Evolutionary conservation across 2,888 invertebrate species (phyloP).

Genomic region (Eupelmus urozonus): DNA sequence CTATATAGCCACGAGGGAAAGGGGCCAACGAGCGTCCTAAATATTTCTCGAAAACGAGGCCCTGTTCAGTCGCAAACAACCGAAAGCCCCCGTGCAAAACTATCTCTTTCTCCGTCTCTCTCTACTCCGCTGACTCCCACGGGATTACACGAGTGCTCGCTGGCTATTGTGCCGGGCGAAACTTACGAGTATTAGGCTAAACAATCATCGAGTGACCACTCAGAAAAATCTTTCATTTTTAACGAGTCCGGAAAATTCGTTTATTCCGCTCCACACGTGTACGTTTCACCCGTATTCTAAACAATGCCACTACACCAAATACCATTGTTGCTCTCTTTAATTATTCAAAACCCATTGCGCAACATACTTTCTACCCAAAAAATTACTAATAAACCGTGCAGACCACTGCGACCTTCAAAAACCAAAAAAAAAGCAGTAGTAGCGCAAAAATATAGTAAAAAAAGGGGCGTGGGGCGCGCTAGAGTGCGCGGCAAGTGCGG

Average conservation of each 20-base stretch:
- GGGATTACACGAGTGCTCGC: conserved; percentile 43
- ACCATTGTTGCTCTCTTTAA: no score
- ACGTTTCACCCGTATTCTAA: no score
- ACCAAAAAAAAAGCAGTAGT: conserved; percentile 48
- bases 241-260: background rate
- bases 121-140: conserved; percentile 36
- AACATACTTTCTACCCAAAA: no score
- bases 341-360: no score
- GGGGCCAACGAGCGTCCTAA: conserved; percentile 50
- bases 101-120: no score
- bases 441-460: background rate
- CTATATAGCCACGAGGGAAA: conserved; percentile 36
- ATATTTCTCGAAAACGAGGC: conserved; percentile 70
- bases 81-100: conserved; percentile 59
- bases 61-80: conserved; percentile 75
- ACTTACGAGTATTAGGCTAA: conserved; percentile 34
- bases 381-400: no score
- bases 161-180: conserved; percentile 20
- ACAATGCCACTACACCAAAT: no score
- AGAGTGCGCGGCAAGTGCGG: background rate
- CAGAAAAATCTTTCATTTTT: conserved; percentile 16
- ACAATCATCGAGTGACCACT: conserved; percentile 52
- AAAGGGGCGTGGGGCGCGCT: conserved; percentile 52
- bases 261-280: background rate
- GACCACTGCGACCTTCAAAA: no score